phyloP scores from a whole-genome alignment of 2,797 vertebrate species.

The Helarctos malayanus region DNA sequence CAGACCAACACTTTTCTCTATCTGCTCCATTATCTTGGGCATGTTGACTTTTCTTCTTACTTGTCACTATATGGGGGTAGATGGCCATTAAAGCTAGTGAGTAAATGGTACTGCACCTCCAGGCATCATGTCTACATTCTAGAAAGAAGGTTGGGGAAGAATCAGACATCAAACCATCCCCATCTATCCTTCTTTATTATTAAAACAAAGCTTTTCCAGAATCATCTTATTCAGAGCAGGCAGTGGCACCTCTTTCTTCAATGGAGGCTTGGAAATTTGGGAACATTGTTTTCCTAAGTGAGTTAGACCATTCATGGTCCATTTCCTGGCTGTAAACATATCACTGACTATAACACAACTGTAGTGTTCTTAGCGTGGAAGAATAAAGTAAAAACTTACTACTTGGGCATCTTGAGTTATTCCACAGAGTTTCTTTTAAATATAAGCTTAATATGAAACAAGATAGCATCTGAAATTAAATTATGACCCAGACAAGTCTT shows the following conservation, averaged over 20 bases:
- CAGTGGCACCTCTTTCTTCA: background rate
- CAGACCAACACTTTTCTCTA: background rate
- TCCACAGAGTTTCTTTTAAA: background rate
- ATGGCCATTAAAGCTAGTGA: background rate
- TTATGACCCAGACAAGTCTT: background rate
- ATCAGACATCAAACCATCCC: background rate
- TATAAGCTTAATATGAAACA: background rate
- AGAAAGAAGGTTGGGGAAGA: background rate
- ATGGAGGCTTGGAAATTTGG: background rate
- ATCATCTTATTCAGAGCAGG: background rate
- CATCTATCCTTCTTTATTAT: background rate
- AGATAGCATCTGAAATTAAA: slow-evolving; percentile 5
- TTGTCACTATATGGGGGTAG: background rate
- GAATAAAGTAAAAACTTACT: background rate
- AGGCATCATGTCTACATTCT: background rate
- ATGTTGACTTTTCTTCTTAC: background rate
- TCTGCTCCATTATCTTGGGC: background rate
- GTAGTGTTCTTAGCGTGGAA: background rate
- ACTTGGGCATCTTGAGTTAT: background rate
- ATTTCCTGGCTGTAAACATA: background rate
- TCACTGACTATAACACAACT: background rate
- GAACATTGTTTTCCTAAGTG: background rate
- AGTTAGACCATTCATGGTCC: background rate
- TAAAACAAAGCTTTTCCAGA: background rate
- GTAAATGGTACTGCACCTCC: background rate